Conservation (phyloP, 2,888 invertebrate species). For the Andrena fulva region DNA sequence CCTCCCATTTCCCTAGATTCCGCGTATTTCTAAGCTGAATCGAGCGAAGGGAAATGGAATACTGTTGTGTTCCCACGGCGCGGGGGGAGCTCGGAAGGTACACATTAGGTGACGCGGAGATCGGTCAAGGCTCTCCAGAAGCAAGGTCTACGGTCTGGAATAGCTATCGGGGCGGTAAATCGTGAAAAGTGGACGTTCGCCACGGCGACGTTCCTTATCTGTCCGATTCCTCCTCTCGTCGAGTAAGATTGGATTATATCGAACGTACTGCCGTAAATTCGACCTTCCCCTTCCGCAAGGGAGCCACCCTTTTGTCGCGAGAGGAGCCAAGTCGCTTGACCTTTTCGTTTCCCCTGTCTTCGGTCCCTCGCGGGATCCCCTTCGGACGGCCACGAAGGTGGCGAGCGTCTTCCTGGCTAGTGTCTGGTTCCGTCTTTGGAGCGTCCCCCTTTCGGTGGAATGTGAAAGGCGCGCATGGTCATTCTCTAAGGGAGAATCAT, state of each 20-base stretch:
- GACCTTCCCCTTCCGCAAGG: constrained; percentile 36
- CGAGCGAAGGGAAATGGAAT: background rate
- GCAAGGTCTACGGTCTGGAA: constrained; percentile 24
- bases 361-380: constrained; percentile 11
- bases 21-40: background rate
- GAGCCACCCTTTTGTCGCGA: constrained; percentile 31
- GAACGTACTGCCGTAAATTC: constrained; percentile 48
- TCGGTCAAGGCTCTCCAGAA: constrained; percentile 34
- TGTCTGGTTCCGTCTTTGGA: constrained; percentile 37
- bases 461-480: constrained; percentile 19
- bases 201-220: constrained; percentile 35
- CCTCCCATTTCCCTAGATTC: background rate
- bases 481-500: constrained; percentile 35
- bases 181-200: constrained; percentile 44
- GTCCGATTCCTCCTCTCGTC: constrained; percentile 1
- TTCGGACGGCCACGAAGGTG: constrained; percentile 6
- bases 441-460: constrained; percentile 14
- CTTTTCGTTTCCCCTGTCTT: constrained; percentile 35
- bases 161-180: constrained; percentile 29
- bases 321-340: constrained; percentile 24
- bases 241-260: constrained; percentile 52
- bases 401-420: background rate
- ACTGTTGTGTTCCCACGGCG: background rate
- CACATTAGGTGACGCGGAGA: background rate
- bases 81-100: background rate